These are phyloP conservation scores for Ursus arctos DNA, from an alignment of 2,113 vertebrate species.

Conservation along the genomic window DNA sequence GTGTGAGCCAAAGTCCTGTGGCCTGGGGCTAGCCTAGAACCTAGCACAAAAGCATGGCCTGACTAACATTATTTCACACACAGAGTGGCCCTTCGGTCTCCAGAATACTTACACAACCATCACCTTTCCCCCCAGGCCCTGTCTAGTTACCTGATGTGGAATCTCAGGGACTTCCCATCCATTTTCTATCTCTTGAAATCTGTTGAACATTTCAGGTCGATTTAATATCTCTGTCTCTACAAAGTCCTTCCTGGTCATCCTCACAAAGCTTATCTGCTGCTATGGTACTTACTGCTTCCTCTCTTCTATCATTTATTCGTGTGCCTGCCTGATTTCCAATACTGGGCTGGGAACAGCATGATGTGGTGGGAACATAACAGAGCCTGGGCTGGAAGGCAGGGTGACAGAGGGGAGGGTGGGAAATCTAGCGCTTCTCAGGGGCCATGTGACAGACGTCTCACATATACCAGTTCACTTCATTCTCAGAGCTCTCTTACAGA, in stretches of 20 bases:
- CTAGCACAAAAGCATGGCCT: not conserved
- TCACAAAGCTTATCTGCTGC: not conserved
- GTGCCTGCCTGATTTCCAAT: not conserved
- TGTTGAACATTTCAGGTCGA: not conserved
- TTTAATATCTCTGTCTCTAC: not conserved
- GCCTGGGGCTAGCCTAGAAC: not conserved
- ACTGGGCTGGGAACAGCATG: not conserved
- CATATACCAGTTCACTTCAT: not conserved
- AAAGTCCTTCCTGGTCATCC: not conserved
- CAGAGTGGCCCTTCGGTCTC: not conserved
- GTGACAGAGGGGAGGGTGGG: not conserved
- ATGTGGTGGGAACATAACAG: not conserved
- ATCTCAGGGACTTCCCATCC: not conserved
- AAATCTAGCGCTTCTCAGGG: not conserved
- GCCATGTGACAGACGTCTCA: not conserved
- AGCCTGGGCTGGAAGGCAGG: not conserved
- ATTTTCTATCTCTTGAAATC: conserved; percentile 25
- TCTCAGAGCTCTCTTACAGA: conserved; percentile 20
- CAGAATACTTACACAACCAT: not conserved
- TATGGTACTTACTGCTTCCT: not conserved
- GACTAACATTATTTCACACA: not conserved
- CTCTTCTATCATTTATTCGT: not conserved
- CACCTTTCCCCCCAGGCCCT: not conserved
- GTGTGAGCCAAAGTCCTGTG: not conserved
- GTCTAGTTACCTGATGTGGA: not conserved